A percentile compares a stretch with the other conserved stretches of the same genome.
These are phyloP conservation scores for Gila orcuttii DNA, from an alignment of 2,113 vertebrate genomes.

Conservation along the genomic window DNA sequence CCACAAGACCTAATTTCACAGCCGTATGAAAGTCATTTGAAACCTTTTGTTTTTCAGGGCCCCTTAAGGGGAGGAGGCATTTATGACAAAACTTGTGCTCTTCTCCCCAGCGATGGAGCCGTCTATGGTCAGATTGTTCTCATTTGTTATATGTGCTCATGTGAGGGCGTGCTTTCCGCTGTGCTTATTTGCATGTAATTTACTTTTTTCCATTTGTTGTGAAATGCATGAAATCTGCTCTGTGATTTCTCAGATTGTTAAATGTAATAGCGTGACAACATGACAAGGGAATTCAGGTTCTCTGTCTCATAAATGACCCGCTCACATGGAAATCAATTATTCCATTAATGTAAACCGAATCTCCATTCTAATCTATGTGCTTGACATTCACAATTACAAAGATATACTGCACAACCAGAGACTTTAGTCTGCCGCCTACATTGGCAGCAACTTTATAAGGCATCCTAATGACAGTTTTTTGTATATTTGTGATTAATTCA, in stretches of 20 bases:
- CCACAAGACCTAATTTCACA: constrained; percentile 35
- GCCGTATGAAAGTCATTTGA: constrained; percentile 23
- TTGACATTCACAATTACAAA: neutral
- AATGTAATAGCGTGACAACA: constrained; percentile 17
- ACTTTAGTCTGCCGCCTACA: neutral
- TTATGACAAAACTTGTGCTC: constrained; percentile 18
- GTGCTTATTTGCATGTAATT: constrained; percentile 51
- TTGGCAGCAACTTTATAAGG: neutral
- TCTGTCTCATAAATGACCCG: constrained; percentile 15
- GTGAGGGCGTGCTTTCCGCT: constrained; percentile 19
- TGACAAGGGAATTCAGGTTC: constrained; percentile 30
- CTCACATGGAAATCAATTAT: constrained; percentile 39
- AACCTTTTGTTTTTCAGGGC: constrained; percentile 43
- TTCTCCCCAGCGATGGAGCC: constrained; percentile 15
- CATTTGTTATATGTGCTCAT: constrained; percentile 5
- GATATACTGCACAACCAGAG: neutral
- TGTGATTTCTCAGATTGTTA: constrained; percentile 29
- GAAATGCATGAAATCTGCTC: constrained; percentile 32
- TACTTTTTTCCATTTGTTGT: constrained; percentile 20
- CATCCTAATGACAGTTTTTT: neutral
- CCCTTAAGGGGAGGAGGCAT: constrained; percentile 24
- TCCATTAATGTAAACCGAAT: neutral
- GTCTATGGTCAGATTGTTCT: constrained; percentile 26
- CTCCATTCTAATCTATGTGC: constrained; percentile 13
- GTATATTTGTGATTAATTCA: no score